phyloP scores from a whole-genome alignment of 2,797 vertebrate genomes.

The Yasuhikotakia modesta region DNA sequence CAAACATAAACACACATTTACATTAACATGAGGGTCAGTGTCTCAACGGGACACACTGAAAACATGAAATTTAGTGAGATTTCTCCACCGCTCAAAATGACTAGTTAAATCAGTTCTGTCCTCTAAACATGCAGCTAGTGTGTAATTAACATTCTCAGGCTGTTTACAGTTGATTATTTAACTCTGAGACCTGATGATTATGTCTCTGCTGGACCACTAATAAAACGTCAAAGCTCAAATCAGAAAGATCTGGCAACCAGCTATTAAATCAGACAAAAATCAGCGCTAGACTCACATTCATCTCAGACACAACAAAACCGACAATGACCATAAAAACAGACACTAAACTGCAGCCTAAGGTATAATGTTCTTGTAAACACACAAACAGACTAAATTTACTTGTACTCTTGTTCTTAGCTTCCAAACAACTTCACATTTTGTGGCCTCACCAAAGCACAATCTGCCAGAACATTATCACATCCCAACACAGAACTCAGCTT shows the following conservation, averaged over 20 bases:
- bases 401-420: neutral
- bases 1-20: neutral
- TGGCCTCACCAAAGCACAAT: constrained; percentile 13
- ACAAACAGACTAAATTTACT: neutral
- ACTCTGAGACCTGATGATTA: constrained; percentile 71
- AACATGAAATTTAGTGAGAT: constrained; percentile 58
- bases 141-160: constrained; percentile 77
- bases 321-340: constrained; percentile 12
- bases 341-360: constrained; percentile 8
- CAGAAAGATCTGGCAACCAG: constrained; percentile 44
- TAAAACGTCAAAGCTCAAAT: constrained; percentile 60
- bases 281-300: constrained; percentile 5
- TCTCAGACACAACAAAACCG: neutral
- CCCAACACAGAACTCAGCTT: constrained; percentile 44
- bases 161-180: constrained; percentile 79
- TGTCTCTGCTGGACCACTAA: constrained; percentile 64
- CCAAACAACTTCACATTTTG: neutral
- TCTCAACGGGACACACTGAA: constrained; percentile 27
- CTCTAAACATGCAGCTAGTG: constrained; percentile 63
- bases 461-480: constrained; percentile 30
- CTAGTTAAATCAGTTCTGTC: constrained; percentile 67
- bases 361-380: neutral
- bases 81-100: constrained; percentile 60
- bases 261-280: constrained; percentile 47
- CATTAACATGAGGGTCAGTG: constrained; percentile 11